Evolutionary conservation across 2,888 invertebrate species (phyloP).

Genomic region (Celastrina argiolus): DNA sequence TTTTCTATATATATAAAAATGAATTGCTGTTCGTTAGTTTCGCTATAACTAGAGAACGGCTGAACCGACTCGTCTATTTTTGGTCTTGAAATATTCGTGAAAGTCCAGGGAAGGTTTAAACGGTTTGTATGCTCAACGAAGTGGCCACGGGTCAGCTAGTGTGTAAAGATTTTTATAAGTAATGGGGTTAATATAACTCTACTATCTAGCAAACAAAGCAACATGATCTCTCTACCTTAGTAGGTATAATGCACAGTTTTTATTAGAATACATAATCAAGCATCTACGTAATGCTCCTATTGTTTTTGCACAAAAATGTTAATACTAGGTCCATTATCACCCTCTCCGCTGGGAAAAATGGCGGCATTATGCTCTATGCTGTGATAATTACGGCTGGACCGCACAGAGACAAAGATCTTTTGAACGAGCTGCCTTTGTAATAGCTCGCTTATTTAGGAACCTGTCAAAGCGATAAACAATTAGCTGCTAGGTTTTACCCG

Average conservation of each 20-base stretch:
- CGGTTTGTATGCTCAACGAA: too few species aligned
- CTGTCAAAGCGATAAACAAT: slow-evolving; percentile 14
- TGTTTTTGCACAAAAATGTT: slow-evolving; percentile 33
- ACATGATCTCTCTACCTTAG: not conserved
- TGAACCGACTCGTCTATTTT: too few species aligned
- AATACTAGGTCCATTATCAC: slow-evolving; percentile 55
- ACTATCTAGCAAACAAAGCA: not conserved
- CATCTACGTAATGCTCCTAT: slow-evolving; percentile 23
- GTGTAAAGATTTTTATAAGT: too few species aligned
- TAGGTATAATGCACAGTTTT: not conserved
- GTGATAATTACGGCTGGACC: slow-evolving; percentile 41
- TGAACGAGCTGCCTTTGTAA: slow-evolving; percentile 23
- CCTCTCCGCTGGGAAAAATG: slow-evolving; percentile 54
- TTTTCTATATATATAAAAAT: too few species aligned
- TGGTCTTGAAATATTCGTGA: too few species aligned
- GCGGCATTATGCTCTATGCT: slow-evolving; percentile 66
- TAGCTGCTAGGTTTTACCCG: slow-evolving; percentile 15
- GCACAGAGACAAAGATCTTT: slow-evolving; percentile 33
- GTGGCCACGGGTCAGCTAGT: too few species aligned
- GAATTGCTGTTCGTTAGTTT: too few species aligned
- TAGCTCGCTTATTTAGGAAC: slow-evolving; percentile 19
- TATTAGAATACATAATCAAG: slow-evolving; percentile 14
- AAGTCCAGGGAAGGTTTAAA: too few species aligned
- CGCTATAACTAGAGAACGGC: too few species aligned
- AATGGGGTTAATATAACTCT: too few species aligned